These are phyloP conservation scores for Drosophila lutescens DNA, from an alignment of 2,888 invertebrate species.

Conservation along the genomic window DNA sequence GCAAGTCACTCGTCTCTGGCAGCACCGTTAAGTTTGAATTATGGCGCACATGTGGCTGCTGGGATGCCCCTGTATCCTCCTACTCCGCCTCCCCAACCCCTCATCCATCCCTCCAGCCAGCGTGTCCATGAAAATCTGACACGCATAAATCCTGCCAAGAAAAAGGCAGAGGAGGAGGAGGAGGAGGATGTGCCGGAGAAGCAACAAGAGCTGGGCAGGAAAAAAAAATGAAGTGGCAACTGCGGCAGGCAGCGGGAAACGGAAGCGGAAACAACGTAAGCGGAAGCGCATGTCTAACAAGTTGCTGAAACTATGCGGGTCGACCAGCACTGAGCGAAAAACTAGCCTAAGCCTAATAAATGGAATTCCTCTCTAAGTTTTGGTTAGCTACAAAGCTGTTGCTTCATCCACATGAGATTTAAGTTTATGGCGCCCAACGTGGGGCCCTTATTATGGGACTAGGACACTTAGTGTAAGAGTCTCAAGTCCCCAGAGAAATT, in stretches of 20 bases:
- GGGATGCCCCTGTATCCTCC: conserved; percentile 36
- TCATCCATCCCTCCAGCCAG: conserved; percentile 6
- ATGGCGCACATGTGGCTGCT: conserved; percentile 70
- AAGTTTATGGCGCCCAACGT: neutral
- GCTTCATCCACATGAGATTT: neutral
- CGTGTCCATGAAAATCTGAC: conserved; percentile 75
- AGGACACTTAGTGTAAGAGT: no score
- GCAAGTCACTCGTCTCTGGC: conserved; percentile 42
- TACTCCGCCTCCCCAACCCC: no score
- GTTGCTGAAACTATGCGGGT: conserved; percentile 62
- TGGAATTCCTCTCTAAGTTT: no score
- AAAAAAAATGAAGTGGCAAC: conserved; percentile 41
- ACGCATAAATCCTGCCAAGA: conserved; percentile 66
- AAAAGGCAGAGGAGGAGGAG: neutral
- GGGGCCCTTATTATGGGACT: no score
- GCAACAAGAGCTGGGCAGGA: conserved; percentile 20
- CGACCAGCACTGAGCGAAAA: conserved; percentile 44
- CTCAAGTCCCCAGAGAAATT: no score
- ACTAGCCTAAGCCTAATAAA: neutral
- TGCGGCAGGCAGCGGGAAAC: conserved; percentile 49
- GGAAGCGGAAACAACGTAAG: conserved; percentile 71
- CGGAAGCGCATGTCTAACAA: conserved; percentile 78
- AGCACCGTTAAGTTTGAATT: conserved; percentile 58
- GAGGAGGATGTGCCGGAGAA: neutral
- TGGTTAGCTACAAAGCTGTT: no score